Conservation (phyloP, 2,113 vertebrate species). For the Neodon shergylaensis region DNA sequence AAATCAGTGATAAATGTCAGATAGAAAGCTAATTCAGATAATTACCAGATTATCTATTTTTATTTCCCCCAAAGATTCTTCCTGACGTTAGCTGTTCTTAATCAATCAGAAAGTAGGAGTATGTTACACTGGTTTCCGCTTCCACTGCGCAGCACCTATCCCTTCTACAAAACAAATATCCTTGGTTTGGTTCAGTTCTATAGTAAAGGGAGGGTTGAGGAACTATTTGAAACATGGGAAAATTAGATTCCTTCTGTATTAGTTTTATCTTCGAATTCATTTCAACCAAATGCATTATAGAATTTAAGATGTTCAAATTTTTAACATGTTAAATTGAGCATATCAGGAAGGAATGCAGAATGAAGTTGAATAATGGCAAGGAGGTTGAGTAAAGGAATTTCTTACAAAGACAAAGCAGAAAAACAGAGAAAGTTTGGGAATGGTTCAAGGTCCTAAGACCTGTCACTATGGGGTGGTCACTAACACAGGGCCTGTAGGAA, state of each 20-base stretch:
- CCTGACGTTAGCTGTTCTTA: not conserved
- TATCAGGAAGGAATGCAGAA: not conserved
- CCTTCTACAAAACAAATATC: not conserved
- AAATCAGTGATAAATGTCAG: not conserved
- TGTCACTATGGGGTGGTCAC: fast-evolving
- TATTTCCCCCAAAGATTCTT: not conserved
- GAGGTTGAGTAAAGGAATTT: not conserved
- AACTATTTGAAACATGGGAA: not conserved
- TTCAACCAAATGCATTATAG: not conserved
- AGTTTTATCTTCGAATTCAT: not conserved
- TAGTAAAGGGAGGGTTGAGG: not conserved
- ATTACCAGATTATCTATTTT: not conserved
- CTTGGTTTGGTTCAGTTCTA: not conserved
- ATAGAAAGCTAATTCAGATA: not conserved
- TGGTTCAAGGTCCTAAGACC: not conserved
- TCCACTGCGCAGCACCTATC: not conserved
- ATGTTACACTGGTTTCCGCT: not conserved
- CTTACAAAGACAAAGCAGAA: not conserved
- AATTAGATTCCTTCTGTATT: not conserved
- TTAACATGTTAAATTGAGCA: not conserved
- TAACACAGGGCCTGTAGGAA: not conserved
- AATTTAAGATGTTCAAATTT: not conserved
- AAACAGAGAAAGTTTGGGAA: not conserved
- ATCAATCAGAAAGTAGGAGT: not conserved
- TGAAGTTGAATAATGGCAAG: not conserved